A percentile compares a stretch with the other conserved stretches of the same genome.
Conservation (phyloP, 2,113 vertebrate genomes). For the Petrocephalus microphthalmus region DNA sequence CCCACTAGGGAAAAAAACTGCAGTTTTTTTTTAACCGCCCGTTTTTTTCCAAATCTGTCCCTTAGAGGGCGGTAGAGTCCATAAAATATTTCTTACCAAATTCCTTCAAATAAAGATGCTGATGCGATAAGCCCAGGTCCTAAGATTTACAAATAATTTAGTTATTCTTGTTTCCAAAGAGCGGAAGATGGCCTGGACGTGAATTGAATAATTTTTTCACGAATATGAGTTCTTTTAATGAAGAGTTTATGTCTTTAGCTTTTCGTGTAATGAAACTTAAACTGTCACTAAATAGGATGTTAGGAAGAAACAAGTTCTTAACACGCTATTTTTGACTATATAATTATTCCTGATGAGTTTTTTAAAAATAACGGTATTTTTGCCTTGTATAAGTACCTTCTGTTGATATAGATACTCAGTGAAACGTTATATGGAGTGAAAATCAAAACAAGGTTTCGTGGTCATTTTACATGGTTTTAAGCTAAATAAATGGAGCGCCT, state of each 20-base stretch:
- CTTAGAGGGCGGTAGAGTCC: conserved; percentile 41
- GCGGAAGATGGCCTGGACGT: not conserved
- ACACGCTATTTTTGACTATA: not conserved
- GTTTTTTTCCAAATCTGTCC: conserved; percentile 4
- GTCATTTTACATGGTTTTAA: not conserved
- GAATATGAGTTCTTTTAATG: not conserved
- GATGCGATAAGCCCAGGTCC: not conserved
- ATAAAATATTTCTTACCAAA: conserved; percentile 8
- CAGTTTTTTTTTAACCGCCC: not conserved
- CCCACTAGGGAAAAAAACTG: not conserved
- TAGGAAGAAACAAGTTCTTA: not conserved
- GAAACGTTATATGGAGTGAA: not conserved
- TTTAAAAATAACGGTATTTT: not conserved
- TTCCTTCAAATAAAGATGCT: not conserved
- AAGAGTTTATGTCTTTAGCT: not conserved
- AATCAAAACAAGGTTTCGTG: not conserved
- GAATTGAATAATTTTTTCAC: not conserved
- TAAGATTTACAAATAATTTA: not conserved
- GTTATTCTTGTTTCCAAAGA: not conserved
- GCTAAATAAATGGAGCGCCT: not conserved
- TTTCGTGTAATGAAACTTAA: not conserved
- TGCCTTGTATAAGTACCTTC: not conserved
- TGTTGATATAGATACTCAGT: not conserved
- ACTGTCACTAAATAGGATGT: not conserved
- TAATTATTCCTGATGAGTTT: not conserved